These are phyloP conservation scores for Octomys mimax DNA, from an alignment of 2,797 vertebrate genomes.

Conservation along the genomic window DNA sequence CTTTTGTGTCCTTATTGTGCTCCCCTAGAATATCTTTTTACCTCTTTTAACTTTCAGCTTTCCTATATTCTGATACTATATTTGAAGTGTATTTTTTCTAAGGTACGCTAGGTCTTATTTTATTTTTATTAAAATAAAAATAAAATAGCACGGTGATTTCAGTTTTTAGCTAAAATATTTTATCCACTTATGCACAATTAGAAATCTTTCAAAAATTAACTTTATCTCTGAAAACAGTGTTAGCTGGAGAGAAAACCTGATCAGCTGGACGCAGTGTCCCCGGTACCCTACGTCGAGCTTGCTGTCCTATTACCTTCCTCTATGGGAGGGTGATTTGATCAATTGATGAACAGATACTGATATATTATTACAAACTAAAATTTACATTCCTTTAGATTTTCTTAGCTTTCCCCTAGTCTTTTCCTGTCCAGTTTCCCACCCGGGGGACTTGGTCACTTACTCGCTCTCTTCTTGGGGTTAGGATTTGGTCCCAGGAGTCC, in stretches of 20 bases:
- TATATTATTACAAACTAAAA: neutral
- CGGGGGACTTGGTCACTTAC: neutral
- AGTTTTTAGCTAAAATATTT: neutral
- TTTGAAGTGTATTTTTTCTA: neutral
- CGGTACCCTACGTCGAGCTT: neutral
- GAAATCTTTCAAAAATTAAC: neutral
- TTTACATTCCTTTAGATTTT: neutral
- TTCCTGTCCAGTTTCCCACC: neutral
- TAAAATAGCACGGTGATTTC: neutral
- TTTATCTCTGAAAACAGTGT: neutral
- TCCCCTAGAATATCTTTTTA: neutral
- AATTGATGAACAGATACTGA: neutral
- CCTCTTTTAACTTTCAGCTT: neutral
- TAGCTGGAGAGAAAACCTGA: neutral
- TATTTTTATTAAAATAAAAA: no score
- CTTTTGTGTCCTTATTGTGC: neutral
- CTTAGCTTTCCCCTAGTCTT: neutral
- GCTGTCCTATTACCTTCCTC: neutral
- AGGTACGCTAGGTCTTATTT: neutral
- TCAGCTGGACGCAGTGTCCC: neutral
- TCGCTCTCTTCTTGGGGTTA: neutral
- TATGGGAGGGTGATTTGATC: neutral
- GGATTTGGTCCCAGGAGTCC: neutral
- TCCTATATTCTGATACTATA: neutral
- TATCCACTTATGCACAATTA: neutral